Evolutionary conservation across 2,888 invertebrate species (phyloP).

Genomic region (Trypoxylon attenuatum): DNA sequence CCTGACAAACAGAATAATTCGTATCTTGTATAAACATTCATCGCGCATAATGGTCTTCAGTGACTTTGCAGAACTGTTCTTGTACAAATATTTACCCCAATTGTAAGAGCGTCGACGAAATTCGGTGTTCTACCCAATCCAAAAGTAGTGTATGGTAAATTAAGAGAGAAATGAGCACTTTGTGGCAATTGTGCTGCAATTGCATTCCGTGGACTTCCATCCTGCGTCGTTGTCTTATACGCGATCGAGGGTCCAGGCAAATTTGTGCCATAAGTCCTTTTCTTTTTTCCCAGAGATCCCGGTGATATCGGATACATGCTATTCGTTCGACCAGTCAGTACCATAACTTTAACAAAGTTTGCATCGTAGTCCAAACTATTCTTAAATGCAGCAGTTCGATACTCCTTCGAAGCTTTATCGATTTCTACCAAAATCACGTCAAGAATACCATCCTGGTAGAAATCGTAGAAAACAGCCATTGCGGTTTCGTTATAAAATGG

Average conservation of each 20-base stretch:
- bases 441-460: constrained; percentile 94
- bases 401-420: constrained; percentile 69
- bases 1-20: constrained; percentile 46
- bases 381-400: constrained; percentile 85
- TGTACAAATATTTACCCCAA: constrained; percentile 85
- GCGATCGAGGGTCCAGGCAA: constrained; percentile 92
- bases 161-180: constrained; percentile 93
- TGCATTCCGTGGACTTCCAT: constrained; percentile 87
- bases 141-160: constrained; percentile 95
- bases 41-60: too few relatives aligned
- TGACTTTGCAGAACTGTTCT: too few relatives aligned
- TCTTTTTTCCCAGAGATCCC: constrained; percentile 84
- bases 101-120: constrained; percentile 92
- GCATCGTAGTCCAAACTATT: constrained; percentile 95
- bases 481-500: constrained; percentile 85
- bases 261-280: constrained; percentile 90
- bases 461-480: constrained; percentile 94
- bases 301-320: constrained; percentile 82
- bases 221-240: constrained; percentile 92
- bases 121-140: constrained; percentile 99
- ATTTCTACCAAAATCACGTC: constrained; percentile 88
- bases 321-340: constrained; percentile 88
- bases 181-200: constrained; percentile 93
- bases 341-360: constrained; percentile 96
- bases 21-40: too few relatives aligned